Evolutionary conservation across 2,113 vertebrate genomes (phyloP), one percentile per base, ranked within the genome.

Genomic region (Phrynosoma platyrhinos): DNA sequence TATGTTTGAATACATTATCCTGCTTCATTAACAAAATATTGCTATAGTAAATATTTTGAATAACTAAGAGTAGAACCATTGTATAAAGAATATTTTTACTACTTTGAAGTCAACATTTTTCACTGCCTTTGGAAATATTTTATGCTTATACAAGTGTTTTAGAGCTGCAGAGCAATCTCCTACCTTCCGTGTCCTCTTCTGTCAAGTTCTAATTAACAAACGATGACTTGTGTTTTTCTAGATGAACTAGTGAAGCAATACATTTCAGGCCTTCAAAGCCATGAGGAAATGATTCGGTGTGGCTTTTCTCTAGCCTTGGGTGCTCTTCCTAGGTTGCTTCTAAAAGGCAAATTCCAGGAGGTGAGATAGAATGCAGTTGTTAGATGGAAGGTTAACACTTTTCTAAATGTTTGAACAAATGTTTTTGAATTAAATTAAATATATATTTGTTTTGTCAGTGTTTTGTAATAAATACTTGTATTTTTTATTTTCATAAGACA

Each of bases 221-320:
- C 69, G 30, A 8, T 86, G 13, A 69, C 18, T 58, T 66, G 7
- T 92, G 0, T 92, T 87, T 83, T 88, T 90, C 10, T 91, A 99
- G 98, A 96, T 87, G 93, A 94, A 16, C 94, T 99, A 95, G 91
- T 98, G 16, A 93, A 93, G 62, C 97, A 95, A 91, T 99, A 98
- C 20, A 94, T 98, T 0, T 92, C 95, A 1, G 97, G 97, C 1
- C 97, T 99, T 55, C 96, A 91, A 81, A 98, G 96, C 87, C 2
- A 97, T 0, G 98, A 98, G 94, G 97, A 98, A 91, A 96, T 98
- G 96, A 97, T 97, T 47, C 98, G 98, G 18, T 98, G 98, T 25
- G 98, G 98, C 79, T 98, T 98, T 89, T 97, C 98, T 8, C 96
- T 98, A 47, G 98, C 98, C n/a, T 95, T 99, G 86, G 98, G 98